Base-by-base conservation (phyloP, 2,113 vertebrate genomes). In the Vulpes vulpes region DNA sequence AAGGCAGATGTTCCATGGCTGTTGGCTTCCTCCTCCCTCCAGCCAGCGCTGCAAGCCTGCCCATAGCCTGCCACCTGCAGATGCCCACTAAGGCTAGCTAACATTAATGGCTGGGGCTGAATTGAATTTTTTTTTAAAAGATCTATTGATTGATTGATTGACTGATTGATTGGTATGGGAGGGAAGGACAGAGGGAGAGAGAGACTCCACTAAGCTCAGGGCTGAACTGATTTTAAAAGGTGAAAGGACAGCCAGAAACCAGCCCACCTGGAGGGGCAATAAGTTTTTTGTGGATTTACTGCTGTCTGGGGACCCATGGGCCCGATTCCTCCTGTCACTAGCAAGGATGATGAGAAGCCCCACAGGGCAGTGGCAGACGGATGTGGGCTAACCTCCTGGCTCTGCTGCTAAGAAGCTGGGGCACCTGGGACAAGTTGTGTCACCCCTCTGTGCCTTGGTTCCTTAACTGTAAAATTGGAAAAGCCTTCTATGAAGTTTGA, bases 1-100 rank as follows among this genome's bases (percentile, higher is more conserved):
- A 79, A 67, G 81, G 92, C 91, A 57, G 94, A 89, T 73, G 83
- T 74, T 84, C 96, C 79, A 53, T 30, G 59, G 76, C 80, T 11
- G 84, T 91, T 76, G 88, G 88, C 65, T 80, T 90, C 87, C 91
- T 60, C 87, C 92, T 59, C 25, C 55, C 11, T 22, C 53, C 12
- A 4, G 76, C 76, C 20, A 38, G 88, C 0, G 3, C 57, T 12
- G 4, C 11, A 5, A 22, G 23, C 84, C 64, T 6, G 8, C 73
- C 79, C 84, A 59, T 49, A 11, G 71, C 81, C 74, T 4, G 11
- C 55, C 65, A 2, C 2, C 17, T 1, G 1, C 20, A 20, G 73
- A 60, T 0, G 32, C 15, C 51, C 76, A 89, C 95, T 95, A 64
- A 51, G 60, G 23, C 78, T 3, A 22, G 65, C 64, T 5, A 69